These are phyloP conservation scores for Chelidonichthys spinosus DNA, from an alignment of 2,797 vertebrate species.

Conservation along the genomic window DNA sequence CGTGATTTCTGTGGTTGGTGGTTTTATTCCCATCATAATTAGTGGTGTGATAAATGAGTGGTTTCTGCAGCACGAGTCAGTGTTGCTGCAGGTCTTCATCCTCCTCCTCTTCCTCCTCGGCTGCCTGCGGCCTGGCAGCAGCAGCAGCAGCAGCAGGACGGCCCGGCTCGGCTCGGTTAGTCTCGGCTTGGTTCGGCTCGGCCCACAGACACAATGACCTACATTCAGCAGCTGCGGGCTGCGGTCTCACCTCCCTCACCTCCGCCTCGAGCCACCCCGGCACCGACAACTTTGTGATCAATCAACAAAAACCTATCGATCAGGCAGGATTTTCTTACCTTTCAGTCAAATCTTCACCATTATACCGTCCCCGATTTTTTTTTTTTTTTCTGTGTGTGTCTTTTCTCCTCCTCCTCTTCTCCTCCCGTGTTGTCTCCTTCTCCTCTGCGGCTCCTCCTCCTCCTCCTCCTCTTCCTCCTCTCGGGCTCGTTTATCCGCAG, in stretches of 20 bases:
- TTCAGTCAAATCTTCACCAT: slow-evolving; percentile 67
- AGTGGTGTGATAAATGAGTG: background rate
- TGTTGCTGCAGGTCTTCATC: slow-evolving; percentile 42
- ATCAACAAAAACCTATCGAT: slow-evolving; percentile 38
- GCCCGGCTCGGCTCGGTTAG: slow-evolving; percentile 43
- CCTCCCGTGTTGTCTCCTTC: slow-evolving; percentile 7
- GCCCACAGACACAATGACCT: slow-evolving; percentile 79
- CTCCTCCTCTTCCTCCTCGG: slow-evolving; percentile 34
- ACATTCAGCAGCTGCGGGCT: slow-evolving; percentile 61
- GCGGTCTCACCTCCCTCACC: slow-evolving; percentile 31
- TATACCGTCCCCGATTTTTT: slow-evolving; percentile 34
- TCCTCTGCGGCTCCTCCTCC: slow-evolving; percentile 14
- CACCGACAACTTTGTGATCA: slow-evolving; percentile 34
- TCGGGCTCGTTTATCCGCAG: background rate
- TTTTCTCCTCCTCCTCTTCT: slow-evolving; percentile 5
- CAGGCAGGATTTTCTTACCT: slow-evolving; percentile 60
- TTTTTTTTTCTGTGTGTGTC: slow-evolving; percentile 32
- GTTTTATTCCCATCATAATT: background rate
- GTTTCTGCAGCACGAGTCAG: slow-evolving; percentile 11
- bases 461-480: slow-evolving; percentile 12
- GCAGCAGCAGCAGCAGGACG: slow-evolving; percentile 36
- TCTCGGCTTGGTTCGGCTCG: slow-evolving; percentile 57
- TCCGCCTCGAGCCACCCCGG: slow-evolving; percentile 7
- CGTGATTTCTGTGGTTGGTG: no score
- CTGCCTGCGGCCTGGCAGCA: slow-evolving; percentile 50